phyloP scores from a whole-genome alignment of 2,888 invertebrate species.

The Sesamia inferens region DNA sequence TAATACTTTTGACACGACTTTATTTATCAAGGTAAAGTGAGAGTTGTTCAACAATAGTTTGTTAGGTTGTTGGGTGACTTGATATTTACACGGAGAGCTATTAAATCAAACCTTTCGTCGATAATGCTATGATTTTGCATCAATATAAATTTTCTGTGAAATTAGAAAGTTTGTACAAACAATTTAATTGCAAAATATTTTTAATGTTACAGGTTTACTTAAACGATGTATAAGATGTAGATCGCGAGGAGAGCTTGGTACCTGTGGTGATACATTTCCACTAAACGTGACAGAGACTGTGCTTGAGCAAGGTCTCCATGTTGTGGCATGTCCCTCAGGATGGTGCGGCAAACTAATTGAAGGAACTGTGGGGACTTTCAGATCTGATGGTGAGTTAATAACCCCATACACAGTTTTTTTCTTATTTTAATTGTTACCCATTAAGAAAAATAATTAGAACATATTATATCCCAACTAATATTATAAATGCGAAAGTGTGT shows the following conservation, averaged over 20 bases:
- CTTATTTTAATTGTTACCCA: background rate
- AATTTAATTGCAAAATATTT: slow-evolving; percentile 7
- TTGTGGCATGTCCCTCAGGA: slow-evolving; percentile 95
- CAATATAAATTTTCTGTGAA: background rate
- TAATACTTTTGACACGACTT: slow-evolving; percentile 69
- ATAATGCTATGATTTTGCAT: background rate
- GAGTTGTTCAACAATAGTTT: slow-evolving; percentile 71
- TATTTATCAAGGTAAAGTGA: slow-evolving; percentile 87
- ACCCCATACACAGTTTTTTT: background rate
- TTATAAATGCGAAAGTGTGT: too few relatives aligned
- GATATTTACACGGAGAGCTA: slow-evolving; percentile 3
- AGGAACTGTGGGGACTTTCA: slow-evolving; percentile 92
- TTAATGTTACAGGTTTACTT: slow-evolving; percentile 89
- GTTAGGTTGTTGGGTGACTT: slow-evolving; percentile 25
- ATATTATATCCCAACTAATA: too few relatives aligned
- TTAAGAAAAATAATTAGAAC: background rate
- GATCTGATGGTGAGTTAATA: slow-evolving; percentile 92
- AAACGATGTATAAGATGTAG: slow-evolving; percentile 95
- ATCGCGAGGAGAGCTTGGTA: slow-evolving; percentile 96
- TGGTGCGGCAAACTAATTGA: slow-evolving; percentile 98
- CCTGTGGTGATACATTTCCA: slow-evolving; percentile 96
- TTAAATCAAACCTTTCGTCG: slow-evolving; percentile 14
- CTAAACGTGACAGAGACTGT: slow-evolving; percentile 94
- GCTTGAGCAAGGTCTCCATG: slow-evolving; percentile 92
- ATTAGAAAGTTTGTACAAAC: slow-evolving; percentile 41